These are phyloP conservation scores for Mesorhabditis belari DNA, from an alignment of 2,888 invertebrate species.

Conservation along the genomic window DNA sequence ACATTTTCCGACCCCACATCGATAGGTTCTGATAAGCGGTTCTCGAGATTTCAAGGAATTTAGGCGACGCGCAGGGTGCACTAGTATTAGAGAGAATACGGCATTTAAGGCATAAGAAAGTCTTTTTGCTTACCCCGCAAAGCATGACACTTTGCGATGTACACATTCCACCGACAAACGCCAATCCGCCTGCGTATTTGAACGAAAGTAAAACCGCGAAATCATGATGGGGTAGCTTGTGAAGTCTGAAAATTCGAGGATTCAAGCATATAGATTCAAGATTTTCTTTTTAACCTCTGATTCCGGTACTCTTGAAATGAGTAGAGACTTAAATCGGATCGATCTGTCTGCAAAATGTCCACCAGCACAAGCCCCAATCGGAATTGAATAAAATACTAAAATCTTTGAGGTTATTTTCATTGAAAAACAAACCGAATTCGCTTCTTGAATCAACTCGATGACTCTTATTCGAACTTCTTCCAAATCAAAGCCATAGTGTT, in stretches of 20 bases:
- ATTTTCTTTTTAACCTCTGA: constrained; percentile 13
- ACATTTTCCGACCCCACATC: too few relatives aligned
- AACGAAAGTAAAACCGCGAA: constrained; percentile 44
- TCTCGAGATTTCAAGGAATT: too few relatives aligned
- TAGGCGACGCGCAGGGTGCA: too few relatives aligned
- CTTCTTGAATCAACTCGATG: constrained; percentile 39
- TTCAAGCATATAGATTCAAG: too few relatives aligned
- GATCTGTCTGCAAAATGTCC: constrained; percentile 41
- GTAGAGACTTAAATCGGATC: constrained; percentile 43
- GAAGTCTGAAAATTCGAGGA: constrained; percentile 25
- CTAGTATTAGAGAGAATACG: too few relatives aligned
- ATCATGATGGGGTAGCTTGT: constrained; percentile 43
- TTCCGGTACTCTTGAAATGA: constrained; percentile 44
- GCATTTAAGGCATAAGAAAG: background rate
- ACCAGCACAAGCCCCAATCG: constrained; percentile 42
- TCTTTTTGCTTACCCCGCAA: constrained; percentile 24
- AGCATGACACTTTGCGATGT: constrained; percentile 37
- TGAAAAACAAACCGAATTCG: constrained; percentile 30
- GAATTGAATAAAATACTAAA: constrained; percentile 47
- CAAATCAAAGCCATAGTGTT: constrained; percentile 42
- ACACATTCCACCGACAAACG: constrained; percentile 49
- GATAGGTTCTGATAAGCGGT: too few relatives aligned
- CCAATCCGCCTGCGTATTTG: constrained; percentile 49
- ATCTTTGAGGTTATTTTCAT: background rate
- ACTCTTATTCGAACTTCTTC: constrained; percentile 33